Evolutionary conservation across 2,113 vertebrate species (phyloP), one percentile per base, ranked within the genome.

Genomic region (Jacana jacana): DNA sequence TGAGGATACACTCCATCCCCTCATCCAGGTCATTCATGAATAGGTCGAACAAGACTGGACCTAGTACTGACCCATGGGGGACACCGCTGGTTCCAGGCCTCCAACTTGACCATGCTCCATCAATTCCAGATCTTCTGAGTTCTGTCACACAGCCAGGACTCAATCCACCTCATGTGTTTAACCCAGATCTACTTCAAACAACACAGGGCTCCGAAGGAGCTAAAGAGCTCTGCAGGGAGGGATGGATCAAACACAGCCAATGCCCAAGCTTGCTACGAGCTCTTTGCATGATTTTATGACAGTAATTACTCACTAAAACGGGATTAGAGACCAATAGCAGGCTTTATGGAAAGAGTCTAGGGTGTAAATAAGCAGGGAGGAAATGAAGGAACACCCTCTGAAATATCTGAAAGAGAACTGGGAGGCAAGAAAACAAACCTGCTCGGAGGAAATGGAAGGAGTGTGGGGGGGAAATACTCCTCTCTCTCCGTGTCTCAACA

Each of bases 261-360:
- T 5, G 8, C 52, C 52, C 46, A n/a, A 44, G 44, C 2, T 1
- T 7, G 19, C 35, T 55, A 12, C 3, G 0, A 80, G 55, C 31
- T 49, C 31, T 31, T 24, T 0, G 1, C 14, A 1, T 6, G 31
- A 12, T 44, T 58, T 66, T 46, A 35, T 1, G 11, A 15, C 31
- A 52, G 19, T 39, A 44, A 86, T 37, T 49, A 23, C 25, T 48
- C 17, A 15, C 3, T 78, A 78, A 57, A 72, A 35, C 0, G 0
- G 13, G 48, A 57, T 57, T 17, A 48, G 49, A 49, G 33, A 10
- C 19, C 60, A 33, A 52, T 3, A 73, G 24, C 16, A 0, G 15
- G 39, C 18, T 51, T 40, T 71, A 30, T 12, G 42, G 33, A 70
- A 66, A 24, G 37, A 64, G 27, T 31, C 11, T 4, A 20, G 17